phyloP scores from a whole-genome alignment of 2,888 invertebrate species.

The Epirrhoe tristata region DNA sequence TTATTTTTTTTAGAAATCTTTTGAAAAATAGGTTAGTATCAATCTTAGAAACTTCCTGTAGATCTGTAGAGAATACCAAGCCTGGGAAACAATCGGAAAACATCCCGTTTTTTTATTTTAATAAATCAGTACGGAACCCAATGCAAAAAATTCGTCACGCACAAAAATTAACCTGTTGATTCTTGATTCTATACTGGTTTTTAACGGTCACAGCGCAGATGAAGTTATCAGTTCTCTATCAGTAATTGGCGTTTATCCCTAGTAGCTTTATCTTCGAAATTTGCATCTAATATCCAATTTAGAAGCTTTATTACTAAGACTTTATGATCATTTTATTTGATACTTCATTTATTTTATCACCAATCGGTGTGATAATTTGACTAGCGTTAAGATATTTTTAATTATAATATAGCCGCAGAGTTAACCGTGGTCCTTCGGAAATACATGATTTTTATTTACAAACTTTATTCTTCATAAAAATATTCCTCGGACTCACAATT shows the following conservation, averaged over 20 bases:
- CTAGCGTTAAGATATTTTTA: not conserved
- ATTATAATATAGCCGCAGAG: not conserved
- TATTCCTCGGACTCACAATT: too few species aligned
- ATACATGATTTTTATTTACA: not conserved
- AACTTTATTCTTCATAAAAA: too few species aligned
- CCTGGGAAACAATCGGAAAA: too few species aligned
- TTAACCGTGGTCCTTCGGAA: not conserved
- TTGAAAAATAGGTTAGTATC: too few species aligned
- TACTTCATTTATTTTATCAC: constrained; percentile 21
- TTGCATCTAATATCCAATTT: constrained; percentile 30
- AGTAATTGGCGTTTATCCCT: constrained; percentile 37
- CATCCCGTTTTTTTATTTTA: too few species aligned
- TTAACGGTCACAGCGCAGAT: constrained; percentile 30
- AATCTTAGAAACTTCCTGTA: too few species aligned
- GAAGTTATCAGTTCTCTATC: constrained; percentile 36
- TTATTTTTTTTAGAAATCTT: too few species aligned
- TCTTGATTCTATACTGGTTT: constrained; percentile 25
- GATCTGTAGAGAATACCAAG: too few species aligned
- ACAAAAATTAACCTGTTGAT: constrained; percentile 11
- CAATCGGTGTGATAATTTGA: constrained; percentile 5
- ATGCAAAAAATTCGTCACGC: constrained; percentile 14
- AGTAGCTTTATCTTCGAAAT: constrained; percentile 34
- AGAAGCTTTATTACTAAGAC: constrained; percentile 9
- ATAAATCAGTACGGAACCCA: constrained; percentile 30
- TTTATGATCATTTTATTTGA: constrained; percentile 21